These are phyloP conservation scores for Drosophila willistoni DNA, from an alignment of 1,140 invertebrate species.

Conservation along the genomic window DNA sequence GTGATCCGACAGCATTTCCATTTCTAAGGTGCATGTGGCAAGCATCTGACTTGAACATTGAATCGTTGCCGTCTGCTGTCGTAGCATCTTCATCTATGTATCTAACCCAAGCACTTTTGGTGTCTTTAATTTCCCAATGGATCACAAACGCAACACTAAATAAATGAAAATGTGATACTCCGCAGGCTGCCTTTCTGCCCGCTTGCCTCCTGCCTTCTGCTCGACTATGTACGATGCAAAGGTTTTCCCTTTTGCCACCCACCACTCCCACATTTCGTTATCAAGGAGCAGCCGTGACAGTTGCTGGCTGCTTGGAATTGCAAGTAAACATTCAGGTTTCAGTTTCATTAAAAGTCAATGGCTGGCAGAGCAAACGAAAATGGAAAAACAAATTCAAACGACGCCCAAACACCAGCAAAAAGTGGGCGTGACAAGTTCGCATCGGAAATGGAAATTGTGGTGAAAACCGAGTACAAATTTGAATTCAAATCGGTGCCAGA, in stretches of 20 bases:
- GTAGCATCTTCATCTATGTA: background rate
- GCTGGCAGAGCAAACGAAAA: conserved; percentile 18
- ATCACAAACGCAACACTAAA: conserved; percentile 26
- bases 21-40: conserved; percentile 11
- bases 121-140: conserved; percentile 26
- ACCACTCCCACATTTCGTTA: background rate
- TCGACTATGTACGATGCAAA: no score
- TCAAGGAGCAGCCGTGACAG: conserved; percentile 2
- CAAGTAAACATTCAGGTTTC: conserved; percentile 23
- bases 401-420: background rate
- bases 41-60: background rate
- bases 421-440: conserved; percentile 6
- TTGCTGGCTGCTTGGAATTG: conserved; percentile 17
- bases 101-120: conserved; percentile 27
- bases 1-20: background rate
- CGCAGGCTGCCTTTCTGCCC: background rate
- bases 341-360: conserved; percentile 31
- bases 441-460: conserved; percentile 5
- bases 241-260: background rate
- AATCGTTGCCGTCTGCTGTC: background rate
- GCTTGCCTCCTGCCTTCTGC: background rate
- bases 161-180: conserved; percentile 33
- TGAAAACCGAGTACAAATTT: conserved; percentile 2
- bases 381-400: conserved; percentile 20
- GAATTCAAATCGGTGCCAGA: conserved; percentile 10